These are phyloP conservation scores for Carlito syrichta DNA, from an alignment of 2,113 vertebrate species.

Conservation along the genomic window DNA sequence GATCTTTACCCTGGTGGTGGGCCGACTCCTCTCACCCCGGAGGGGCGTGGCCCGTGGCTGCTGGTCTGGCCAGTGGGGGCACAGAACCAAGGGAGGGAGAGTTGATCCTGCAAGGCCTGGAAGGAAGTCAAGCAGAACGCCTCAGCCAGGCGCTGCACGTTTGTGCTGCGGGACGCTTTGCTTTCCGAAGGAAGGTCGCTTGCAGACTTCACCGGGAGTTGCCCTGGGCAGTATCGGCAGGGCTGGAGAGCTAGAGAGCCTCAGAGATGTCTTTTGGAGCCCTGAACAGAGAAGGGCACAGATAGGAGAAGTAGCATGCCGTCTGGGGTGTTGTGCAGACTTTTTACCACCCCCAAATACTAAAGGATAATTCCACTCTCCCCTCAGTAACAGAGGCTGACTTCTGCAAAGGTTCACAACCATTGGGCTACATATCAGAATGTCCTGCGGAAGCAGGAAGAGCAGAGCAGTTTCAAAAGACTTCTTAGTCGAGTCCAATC, in stretches of 20 bases:
- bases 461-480: background rate
- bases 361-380: background rate
- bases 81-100: background rate
- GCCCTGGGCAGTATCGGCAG: background rate
- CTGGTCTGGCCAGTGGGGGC: background rate
- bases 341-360: background rate
- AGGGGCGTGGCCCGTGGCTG: background rate
- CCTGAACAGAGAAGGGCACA: background rate
- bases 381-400: background rate
- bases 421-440: background rate
- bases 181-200: background rate
- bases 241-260: background rate
- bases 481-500: background rate
- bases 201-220: background rate
- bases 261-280: background rate
- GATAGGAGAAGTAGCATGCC: background rate
- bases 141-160: background rate
- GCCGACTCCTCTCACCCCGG: background rate
- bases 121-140: background rate
- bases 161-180: background rate
- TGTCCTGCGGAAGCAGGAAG: background rate
- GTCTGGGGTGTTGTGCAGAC: background rate
- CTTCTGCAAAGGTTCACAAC: background rate
- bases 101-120: background rate
- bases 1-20: background rate